Base-by-base conservation (phyloP, 2,888 invertebrate genomes). In the Chirona hameri region DNA sequence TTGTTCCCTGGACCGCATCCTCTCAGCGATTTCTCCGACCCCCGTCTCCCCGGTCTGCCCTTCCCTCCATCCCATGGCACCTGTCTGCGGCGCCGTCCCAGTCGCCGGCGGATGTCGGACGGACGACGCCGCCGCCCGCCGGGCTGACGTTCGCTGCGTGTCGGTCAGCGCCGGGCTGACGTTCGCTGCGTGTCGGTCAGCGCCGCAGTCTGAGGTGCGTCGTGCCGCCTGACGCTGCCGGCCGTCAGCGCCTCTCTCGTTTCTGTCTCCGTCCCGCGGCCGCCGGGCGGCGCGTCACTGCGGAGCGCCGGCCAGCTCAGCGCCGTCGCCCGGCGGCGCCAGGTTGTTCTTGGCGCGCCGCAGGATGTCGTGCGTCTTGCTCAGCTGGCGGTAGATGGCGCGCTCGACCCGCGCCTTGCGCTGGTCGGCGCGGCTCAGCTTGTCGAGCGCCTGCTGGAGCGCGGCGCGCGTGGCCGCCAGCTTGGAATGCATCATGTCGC, bases 391-490 rank as follows among this genome's bases (percentile, higher is more conserved):
- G 87, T 93, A 93, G 87, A 96, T 94, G 79, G 94, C 94, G 86
- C 93, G 93, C 88, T 95, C 95, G 60, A 95, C 93, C 88, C 92
- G 93, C 87, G 93, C 92, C 88, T 95, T 95, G 85, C 93, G 92
- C 88, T 93, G 91, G 88, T 95, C 95, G 81, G 94, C 93, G 24
- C 92, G 90, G 85, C 92, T 92, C 81, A 95, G 89, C 87, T 94
- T 93, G 83, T 92, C 90, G 85, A 93, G 91, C 12, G 95, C 94
- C 86, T 93, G 93, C 86, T 94, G 93, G 83, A 95, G 90, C 52
- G 93, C 93, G 84, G 85, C 82, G 29, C 84, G 84, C 55, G 85
- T 85, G 72, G 83, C 83, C 27, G 80, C 55, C 52, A 84, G 83
- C 69, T 84, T 84, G 31, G 57, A 72, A 24, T 83, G 81, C 65